Base-by-base conservation (phyloP, 2,797 vertebrate genomes). In the Rhinatrema bivittatum region DNA sequence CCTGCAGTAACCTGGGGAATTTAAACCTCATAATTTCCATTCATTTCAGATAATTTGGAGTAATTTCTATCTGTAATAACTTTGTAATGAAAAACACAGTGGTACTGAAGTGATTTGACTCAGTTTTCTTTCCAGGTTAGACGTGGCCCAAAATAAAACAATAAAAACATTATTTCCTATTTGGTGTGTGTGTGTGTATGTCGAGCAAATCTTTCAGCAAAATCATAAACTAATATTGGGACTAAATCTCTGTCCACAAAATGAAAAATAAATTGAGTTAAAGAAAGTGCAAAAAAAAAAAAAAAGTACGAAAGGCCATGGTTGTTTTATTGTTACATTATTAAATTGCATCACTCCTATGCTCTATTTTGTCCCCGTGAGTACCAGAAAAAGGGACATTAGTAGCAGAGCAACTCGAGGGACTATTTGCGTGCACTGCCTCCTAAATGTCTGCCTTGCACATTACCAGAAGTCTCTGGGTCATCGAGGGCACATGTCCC, bases 211-310 rank as follows among this genome's bases (percentile, higher is more conserved):
- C 79, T 78, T 79, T 81, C 77, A 81, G 79, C 71, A 70, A 83
- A 86, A 83, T 82, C 81, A 73, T 83, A 87, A 85, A 85, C 82
- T 83, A 85, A 84, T 84, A 84, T 81, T 76, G 73, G 40, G 81
- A 82, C 81, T 86, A 82, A 81, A 81, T 83, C 74, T 81, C 73
- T 81, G 81, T 85, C 78, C 82, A 68, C 85, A 74, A 85, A 87
- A 86, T 87, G 84, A 87, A 87, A 89, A 82, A 85, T 87, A 84
- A 90, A 89, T 87, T 79, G 72, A 82, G 81, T 87, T 83, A 85
- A 81, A 79, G 78, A 70, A 76, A 82, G 68, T 72, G 75, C 37
- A 45, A 26, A 37, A 20, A n/a, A 17, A n/a, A 17, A 15, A 10
- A 69, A 59, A 64, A 77, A 79, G 71, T 70, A 78, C 71, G 68